These are phyloP conservation scores for Dorcus hopei DNA, from an alignment of 2,888 invertebrate genomes.

Conservation along the genomic window DNA sequence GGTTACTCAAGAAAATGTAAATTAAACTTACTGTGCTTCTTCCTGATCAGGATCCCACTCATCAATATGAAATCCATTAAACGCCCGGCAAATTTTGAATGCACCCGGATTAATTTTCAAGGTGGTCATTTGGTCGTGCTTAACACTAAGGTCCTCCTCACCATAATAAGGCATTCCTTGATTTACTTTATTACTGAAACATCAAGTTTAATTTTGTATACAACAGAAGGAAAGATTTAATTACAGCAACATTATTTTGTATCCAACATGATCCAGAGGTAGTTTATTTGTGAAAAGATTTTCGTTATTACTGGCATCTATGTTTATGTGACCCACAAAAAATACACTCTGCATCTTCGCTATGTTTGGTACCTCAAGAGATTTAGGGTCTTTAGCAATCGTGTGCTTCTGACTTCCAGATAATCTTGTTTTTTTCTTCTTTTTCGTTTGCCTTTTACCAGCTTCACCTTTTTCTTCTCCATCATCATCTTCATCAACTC, in stretches of 20 bases:
- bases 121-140: neutral
- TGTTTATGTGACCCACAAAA: slow-evolving; percentile 5
- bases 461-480: neutral
- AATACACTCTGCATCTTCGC: neutral
- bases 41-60: slow-evolving; percentile 5
- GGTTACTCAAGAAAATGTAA: neutral
- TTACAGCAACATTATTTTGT: neutral
- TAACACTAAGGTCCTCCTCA: neutral
- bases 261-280: slow-evolving; percentile 9
- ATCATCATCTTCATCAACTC: too few relatives aligned
- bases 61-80: slow-evolving; percentile 12
- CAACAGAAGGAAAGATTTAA: neutral
- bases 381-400: neutral
- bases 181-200: neutral
- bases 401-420: neutral
- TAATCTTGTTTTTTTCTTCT: slow-evolving; percentile 1
- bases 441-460: neutral
- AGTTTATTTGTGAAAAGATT: slow-evolving; percentile 11
- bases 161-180: neutral
- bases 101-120: neutral
- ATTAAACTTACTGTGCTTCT: slow-evolving; percentile 2
- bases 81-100: neutral
- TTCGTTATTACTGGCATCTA: slow-evolving; percentile 6
- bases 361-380: too few relatives aligned
- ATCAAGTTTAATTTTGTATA: neutral